Conservation (phyloP, 2,797 vertebrate genomes). For the Ara ararauna region DNA sequence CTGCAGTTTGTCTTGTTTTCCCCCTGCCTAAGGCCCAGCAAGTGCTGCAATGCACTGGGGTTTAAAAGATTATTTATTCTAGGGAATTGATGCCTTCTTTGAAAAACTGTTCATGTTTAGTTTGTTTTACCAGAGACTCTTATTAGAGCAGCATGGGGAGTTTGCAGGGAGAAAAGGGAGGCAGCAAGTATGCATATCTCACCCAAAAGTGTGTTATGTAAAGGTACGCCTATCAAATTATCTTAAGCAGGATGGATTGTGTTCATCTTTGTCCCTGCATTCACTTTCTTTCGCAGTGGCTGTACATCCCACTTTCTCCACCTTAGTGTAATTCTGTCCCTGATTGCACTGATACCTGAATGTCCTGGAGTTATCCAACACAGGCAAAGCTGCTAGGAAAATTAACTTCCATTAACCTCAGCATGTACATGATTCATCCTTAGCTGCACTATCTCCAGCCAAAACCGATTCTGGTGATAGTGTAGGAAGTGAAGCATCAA, state of each 20-base stretch:
- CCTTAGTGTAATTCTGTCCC: neutral
- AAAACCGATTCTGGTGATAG: neutral
- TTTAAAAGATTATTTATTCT: conserved; percentile 53
- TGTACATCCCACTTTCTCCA: neutral
- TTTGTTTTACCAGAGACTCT: conserved; percentile 6
- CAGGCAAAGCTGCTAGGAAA: neutral
- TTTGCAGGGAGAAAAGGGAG: neutral
- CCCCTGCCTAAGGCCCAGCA: conserved; percentile 39
- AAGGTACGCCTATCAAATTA: neutral
- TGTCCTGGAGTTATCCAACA: neutral
- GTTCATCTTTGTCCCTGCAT: neutral
- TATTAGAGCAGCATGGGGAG: neutral
- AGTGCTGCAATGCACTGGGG: conserved; percentile 31
- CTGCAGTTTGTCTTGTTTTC: conserved; percentile 53
- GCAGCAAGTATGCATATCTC: neutral
- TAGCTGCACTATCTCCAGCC: neutral
- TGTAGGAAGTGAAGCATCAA: neutral
- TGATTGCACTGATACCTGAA: neutral
- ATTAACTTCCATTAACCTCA: neutral
- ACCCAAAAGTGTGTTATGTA: neutral
- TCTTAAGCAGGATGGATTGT: neutral
- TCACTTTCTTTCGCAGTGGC: neutral
- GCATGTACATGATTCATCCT: neutral
- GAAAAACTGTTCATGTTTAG: neutral
- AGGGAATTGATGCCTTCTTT: conserved; percentile 24